Conservation (phyloP, 2,797 vertebrate species). For the Australoheros facetus region DNA sequence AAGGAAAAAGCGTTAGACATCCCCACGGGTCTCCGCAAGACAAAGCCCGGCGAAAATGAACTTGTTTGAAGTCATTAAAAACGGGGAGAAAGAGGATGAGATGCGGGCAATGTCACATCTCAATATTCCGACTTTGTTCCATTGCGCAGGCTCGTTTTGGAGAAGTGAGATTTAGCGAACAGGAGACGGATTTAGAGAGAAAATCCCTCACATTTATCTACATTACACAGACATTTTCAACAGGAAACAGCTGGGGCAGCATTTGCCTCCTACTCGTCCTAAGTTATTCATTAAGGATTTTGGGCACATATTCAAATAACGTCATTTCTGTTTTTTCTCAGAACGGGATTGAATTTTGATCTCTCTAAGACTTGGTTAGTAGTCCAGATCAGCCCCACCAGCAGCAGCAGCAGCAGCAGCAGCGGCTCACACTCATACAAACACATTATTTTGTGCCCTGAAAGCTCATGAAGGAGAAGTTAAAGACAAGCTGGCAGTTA, state of each 20-base stretch:
- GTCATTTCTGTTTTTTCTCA: conserved; percentile 88
- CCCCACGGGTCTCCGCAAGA: conserved; percentile 95
- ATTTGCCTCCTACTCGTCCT: conserved; percentile 98
- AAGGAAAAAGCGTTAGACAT: conserved; percentile 95
- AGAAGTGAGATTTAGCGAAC: conserved; percentile 99
- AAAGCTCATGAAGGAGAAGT: conserved; percentile 50
- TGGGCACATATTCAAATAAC: conserved; percentile 99
- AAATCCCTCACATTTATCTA: conserved; percentile 99
- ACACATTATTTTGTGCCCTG: conserved; percentile 42
- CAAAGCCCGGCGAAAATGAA: conserved; percentile 94
- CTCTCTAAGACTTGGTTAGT: conserved; percentile 77
- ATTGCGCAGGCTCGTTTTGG: conserved; percentile 99
- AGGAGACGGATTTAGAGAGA: conserved; percentile 99
- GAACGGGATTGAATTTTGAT: conserved; percentile 83
- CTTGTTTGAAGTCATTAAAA: conserved; percentile 99
- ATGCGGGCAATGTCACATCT: conserved; percentile 99
- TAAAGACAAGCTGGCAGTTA: conserved; percentile 36
- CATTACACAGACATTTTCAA: conserved; percentile 99
- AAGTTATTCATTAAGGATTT: conserved; percentile 99
- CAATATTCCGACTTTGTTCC: conserved; percentile 99
- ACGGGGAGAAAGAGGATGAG: conserved; percentile 89
- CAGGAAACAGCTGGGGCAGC: conserved; percentile 99
- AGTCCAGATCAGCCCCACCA: conserved; percentile 70
- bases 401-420: conserved; percentile 27
- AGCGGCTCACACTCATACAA: conserved; percentile 40